Percentiles rank a stretch among this genome's conserved stretches.
Evolutionary conservation across 2,113 vertebrate genomes (phyloP).

Genomic region (Psittacula cyanocephala): DNA sequence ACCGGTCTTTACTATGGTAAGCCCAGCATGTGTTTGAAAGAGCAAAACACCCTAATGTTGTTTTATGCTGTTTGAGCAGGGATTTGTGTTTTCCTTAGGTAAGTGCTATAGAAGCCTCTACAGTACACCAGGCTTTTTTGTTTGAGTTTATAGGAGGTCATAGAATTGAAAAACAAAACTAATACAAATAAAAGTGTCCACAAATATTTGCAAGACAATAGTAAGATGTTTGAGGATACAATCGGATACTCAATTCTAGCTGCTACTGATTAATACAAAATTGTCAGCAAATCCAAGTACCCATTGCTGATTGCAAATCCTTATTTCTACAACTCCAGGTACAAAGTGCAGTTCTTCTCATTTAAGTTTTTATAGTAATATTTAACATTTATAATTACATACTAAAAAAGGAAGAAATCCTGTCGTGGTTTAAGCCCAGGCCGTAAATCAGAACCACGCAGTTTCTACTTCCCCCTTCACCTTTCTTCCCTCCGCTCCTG

Average conservation of each 20-base stretch:
- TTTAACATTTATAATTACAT: background rate
- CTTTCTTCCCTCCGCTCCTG: too few relatives aligned
- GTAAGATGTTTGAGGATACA: background rate
- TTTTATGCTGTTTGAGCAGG: background rate
- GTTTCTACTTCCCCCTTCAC: too few relatives aligned
- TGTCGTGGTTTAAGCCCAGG: too few relatives aligned
- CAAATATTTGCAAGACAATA: background rate
- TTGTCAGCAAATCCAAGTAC: background rate
- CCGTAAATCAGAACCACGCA: too few relatives aligned
- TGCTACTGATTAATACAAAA: background rate
- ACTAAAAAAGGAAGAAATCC: background rate
- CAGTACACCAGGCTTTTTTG: background rate
- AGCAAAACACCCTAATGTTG: background rate
- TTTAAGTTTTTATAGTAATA: background rate
- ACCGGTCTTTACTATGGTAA: background rate
- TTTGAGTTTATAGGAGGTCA: background rate
- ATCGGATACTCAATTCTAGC: background rate
- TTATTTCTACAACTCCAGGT: background rate
- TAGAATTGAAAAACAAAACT: background rate
- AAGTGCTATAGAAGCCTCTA: background rate
- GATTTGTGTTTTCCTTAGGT: background rate
- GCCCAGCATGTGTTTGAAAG: background rate
- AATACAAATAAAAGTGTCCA: background rate
- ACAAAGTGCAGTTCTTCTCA: background rate
- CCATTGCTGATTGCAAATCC: background rate